Base-by-base conservation (phyloP, 2,888 invertebrate species). In the Dinocampus coccinellae region DNA sequence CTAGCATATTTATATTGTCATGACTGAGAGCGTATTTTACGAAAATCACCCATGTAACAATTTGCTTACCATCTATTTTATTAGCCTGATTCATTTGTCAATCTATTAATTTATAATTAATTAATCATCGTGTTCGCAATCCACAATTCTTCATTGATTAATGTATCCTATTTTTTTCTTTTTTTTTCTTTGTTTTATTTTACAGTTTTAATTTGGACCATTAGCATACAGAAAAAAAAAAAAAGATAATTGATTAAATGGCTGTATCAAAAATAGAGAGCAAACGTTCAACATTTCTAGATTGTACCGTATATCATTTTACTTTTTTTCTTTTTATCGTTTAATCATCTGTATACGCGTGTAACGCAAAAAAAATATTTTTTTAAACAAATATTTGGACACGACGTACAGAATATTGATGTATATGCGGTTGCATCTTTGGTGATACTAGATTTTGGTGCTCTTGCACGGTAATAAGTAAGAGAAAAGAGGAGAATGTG, bases 181-280 rank as follows among this genome's bases (percentile, higher is more conserved):
- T 26, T 34, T 39, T 57, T 57, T 65, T 3, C 22, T 13, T 53
- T 2, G 11, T n/a, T n/a, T n/a, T n/a, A n/a, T n/a, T n/a, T n/a
- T n/a, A n/a, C n/a, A n/a, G n/a, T n/a, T n/a, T n/a, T n/a, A 53
- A 73, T 60, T 69, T 29, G 63, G 55, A 60, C 24, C 24, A 47
- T 57, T 42, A 26, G 52, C 57, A 47, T 64, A 57, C 42, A 65
- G 62, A 73, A 58, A 73, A 75, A 62, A 71, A 69, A 73, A 72
- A 71, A 69, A 67, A 42, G 58, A 67, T 53, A 39, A 65, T 66
- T 58, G 68, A 39, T 36, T 76, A 81, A 79, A 77, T 73, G 82
- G 81, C 82, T 77, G 79, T 84, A 83, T 81, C 78, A 84, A 85
- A 84, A 84, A 85, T 81, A 81, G 81, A 80, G 81, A 81, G 81